A percentile compares a stretch with the other conserved stretches of the same genome.
phyloP scores from a whole-genome alignment of 2,113 vertebrate species.

The Hydrochoerus hydrochaeris region DNA sequence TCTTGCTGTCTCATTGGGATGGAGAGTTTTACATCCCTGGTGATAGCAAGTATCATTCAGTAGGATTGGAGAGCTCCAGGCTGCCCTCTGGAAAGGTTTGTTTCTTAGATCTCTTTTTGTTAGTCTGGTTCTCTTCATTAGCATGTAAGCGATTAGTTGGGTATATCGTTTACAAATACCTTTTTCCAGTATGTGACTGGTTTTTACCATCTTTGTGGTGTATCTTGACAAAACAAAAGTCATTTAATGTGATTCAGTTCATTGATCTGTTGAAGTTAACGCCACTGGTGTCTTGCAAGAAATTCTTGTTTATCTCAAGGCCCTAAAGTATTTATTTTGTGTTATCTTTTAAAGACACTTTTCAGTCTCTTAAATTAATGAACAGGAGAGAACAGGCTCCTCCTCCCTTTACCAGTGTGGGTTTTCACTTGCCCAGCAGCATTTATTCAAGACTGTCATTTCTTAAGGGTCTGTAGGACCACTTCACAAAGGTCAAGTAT shows the following conservation, averaged over 20 bases:
- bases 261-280: not conserved
- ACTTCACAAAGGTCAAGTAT: not conserved
- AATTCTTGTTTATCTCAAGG: not conserved
- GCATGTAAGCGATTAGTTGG: not conserved
- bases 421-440: not conserved
- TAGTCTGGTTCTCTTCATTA: not conserved
- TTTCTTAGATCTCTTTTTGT: not conserved
- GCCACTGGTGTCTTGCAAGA: not conserved
- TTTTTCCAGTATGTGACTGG: not conserved
- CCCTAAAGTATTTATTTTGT: not conserved
- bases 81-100: not conserved
- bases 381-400: not conserved
- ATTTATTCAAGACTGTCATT: not conserved
- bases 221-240: not conserved
- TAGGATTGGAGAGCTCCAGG: not conserved
- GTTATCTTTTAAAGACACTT: not conserved
- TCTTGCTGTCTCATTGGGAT: not conserved
- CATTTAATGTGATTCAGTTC: constrained; percentile 4
- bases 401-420: not conserved
- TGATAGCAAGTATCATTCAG: not conserved
- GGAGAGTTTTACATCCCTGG: not conserved
- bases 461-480: not conserved
- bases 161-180: not conserved
- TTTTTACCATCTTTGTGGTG: not conserved
- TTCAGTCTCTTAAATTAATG: not conserved